Evolutionary conservation across 2,888 invertebrate species (phyloP), one percentile per base, ranked within the genome.

Genomic region (Cataglyphis cursor): DNA sequence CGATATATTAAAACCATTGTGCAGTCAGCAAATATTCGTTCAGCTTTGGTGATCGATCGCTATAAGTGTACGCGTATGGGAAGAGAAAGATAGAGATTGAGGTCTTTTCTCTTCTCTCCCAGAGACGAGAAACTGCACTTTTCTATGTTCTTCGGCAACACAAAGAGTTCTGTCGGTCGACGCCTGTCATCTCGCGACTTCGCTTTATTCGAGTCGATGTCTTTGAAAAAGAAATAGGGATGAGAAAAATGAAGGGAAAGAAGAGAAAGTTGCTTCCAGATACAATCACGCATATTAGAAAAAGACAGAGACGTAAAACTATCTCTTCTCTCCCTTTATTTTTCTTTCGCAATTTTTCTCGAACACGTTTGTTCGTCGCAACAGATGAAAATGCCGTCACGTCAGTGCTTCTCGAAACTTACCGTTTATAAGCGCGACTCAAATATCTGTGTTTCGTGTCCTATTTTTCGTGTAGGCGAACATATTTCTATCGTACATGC

Each of bases 1-100:
- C 31, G 8, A 12, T 72, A 70, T 78, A 48, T 61, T 72, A 70
- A 78, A 72, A 78, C 44, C 12, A n/a, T 31, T 66, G 21, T 54
- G 51, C 28, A 76, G 24, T 48, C 12, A 12, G 31, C 59, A 44
- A 59, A 70, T 35, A 44, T 10, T 59, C 44, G 44, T 0, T 18
- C 4, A 18, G 21, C 44, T 21, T 38, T 21, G 35, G 10, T 59
- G 78, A 78, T 78, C 54, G 68, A 78, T 70, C 59, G 35, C 61
- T 68, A 54, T 44, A 12, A 41, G 3, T 6, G 18, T 9, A 28
- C 28, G 18, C 48, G 28, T 28, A 48, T 18, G 41, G 15, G 5
- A 48, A 48, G 28, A 35, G 66, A 66, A 44, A 44, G 44, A 48
- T 48, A 48, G n/a, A 48, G 48, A 6, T 44, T n/a, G 64, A 64